Evolutionary conservation across 2,113 vertebrate species (phyloP).

Genomic region (Ceyx margarethae): DNA sequence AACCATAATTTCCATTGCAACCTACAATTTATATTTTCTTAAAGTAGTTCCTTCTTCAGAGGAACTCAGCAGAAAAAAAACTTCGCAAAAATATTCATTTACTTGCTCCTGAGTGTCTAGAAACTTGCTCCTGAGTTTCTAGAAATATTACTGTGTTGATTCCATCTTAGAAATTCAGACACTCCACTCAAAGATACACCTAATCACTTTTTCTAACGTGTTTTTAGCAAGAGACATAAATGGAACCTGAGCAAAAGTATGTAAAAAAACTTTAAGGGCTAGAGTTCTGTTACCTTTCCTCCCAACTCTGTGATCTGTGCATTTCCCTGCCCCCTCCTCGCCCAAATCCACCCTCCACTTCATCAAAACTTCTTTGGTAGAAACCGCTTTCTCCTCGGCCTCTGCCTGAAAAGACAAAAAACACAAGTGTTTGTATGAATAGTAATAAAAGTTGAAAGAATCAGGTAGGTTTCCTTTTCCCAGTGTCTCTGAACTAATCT

Average conservation of each 20-base stretch:
- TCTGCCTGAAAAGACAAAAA: slow-evolving; percentile 84
- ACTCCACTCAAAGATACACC: neutral
- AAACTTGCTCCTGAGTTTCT: neutral
- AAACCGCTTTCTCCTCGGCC: slow-evolving; percentile 97
- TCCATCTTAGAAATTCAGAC: neutral
- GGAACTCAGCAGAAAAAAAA: neutral
- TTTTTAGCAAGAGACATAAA: slow-evolving; percentile 20
- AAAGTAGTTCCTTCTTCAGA: neutral
- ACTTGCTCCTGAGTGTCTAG: neutral
- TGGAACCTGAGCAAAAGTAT: neutral
- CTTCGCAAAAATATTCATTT: neutral
- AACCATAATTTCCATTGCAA: neutral
- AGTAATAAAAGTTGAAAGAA: neutral
- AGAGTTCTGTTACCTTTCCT: slow-evolving; percentile 88
- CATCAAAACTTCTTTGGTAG: slow-evolving; percentile 99
- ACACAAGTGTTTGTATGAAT: slow-evolving; percentile 39
- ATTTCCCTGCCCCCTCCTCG: slow-evolving; percentile 91
- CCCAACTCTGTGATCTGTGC: slow-evolving; percentile 99
- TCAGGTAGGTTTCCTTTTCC: slow-evolving; percentile 9
- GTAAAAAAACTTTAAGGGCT: neutral
- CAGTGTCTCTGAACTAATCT: neutral
- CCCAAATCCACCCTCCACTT: slow-evolving; percentile 95
- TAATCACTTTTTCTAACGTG: neutral
- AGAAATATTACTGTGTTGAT: neutral
- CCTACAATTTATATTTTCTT: neutral